phyloP scores from a whole-genome alignment of 2,113 vertebrate species.

The Sinocyclocheilus rhinocerous region DNA sequence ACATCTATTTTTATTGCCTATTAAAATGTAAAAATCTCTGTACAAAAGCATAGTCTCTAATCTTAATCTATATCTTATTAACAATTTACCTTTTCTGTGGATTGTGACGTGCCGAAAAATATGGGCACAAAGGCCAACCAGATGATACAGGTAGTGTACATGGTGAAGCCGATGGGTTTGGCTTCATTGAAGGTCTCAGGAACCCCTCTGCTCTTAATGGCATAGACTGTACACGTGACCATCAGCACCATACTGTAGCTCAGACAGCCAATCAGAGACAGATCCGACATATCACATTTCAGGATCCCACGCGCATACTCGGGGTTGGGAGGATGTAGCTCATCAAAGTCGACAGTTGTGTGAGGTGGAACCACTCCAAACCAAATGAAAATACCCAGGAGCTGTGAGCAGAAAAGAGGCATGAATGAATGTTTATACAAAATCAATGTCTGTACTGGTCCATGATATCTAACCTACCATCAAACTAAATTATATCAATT shows the following conservation, averaged over 20 bases:
- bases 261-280: slow-evolving; percentile 84
- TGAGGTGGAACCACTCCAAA: slow-evolving; percentile 82
- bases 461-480: not conserved
- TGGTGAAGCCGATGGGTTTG: slow-evolving; percentile 89
- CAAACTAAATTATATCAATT: not conserved
- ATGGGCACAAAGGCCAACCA: slow-evolving; percentile 92
- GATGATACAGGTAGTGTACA: slow-evolving; percentile 90
- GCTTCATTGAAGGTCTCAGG: slow-evolving; percentile 93
- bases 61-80: not conserved
- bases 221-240: slow-evolving; percentile 89
- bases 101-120: slow-evolving; percentile 88
- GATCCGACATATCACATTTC: slow-evolving; percentile 90
- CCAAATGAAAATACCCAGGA: slow-evolving; percentile 83
- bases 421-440: not conserved
- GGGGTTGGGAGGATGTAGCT: slow-evolving; percentile 84
- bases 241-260: slow-evolving; percentile 90
- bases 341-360: slow-evolving; percentile 87
- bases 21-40: not conserved
- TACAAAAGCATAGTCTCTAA: not conserved
- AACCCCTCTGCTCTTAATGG: slow-evolving; percentile 87
- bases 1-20: not conserved
- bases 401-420: slow-evolving; percentile 54
- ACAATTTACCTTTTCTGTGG: slow-evolving; percentile 82
- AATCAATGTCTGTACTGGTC: not conserved
- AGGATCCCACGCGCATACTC: slow-evolving; percentile 86